Percentiles rank a stretch among this genome's conserved stretches.
Evolutionary conservation across 2,113 vertebrate genomes (phyloP).

Genomic region (Barnardius zonarius): DNA sequence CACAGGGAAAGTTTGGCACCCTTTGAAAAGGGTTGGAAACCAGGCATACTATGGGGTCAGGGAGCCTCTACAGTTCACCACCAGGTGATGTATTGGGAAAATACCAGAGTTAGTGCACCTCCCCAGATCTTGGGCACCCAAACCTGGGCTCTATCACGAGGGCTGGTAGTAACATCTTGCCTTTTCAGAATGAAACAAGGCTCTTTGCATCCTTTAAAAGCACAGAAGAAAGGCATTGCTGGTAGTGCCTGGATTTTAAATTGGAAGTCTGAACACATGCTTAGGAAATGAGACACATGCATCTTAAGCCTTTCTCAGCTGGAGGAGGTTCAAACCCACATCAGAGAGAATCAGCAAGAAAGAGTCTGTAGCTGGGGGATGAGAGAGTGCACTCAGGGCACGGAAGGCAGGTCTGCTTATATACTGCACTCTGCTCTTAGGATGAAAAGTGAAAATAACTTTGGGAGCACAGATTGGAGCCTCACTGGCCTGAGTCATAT

Average conservation of each 20-base stretch:
- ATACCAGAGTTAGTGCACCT: neutral
- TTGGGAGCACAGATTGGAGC: neutral
- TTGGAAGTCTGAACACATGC: neutral
- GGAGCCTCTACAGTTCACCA: neutral
- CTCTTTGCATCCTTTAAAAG: neutral
- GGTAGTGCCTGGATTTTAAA: neutral
- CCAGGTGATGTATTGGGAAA: neutral
- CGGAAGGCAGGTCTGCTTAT: neutral
- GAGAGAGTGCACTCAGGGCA: neutral
- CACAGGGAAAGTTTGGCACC: neutral
- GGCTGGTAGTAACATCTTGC: neutral
- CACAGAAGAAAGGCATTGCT: fast-evolving
- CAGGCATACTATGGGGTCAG: neutral
- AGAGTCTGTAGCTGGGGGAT: neutral
- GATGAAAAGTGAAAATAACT: neutral
- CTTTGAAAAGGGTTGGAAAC: neutral
- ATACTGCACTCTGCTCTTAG: neutral
- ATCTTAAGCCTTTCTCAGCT: neutral
- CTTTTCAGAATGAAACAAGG: neutral
- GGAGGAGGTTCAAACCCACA: neutral
- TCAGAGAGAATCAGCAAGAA: neutral
- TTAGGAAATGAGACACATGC: neutral
- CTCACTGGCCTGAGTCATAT: neutral
- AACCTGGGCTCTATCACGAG: neutral
- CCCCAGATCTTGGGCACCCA: neutral